phyloP scores from a whole-genome alignment of 2,888 invertebrate genomes.

The Leucophenga montana region DNA sequence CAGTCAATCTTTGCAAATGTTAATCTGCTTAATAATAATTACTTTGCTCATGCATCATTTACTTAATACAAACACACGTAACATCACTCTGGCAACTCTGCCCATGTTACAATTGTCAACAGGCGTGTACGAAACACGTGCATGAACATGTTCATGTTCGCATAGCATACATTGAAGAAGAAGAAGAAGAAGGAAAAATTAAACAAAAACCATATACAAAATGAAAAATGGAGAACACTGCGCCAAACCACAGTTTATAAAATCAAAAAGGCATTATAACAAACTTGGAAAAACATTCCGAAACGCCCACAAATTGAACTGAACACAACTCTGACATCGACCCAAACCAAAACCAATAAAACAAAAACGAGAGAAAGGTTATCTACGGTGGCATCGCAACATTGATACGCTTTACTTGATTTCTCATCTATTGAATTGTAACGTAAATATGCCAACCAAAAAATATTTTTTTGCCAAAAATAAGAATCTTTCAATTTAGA shows the following conservation, averaged over 20 bases:
- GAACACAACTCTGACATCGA: not conserved
- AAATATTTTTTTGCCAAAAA: too few species aligned
- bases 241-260: conserved; percentile 22
- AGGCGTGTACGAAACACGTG: conserved; percentile 17
- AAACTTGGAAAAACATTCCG: conserved; percentile 1
- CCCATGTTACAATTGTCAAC: conserved; percentile 22
- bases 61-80: not conserved
- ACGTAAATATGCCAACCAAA: too few species aligned
- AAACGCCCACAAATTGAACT: too few species aligned
- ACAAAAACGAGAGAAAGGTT: not conserved
- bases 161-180: not conserved
- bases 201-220: not conserved
- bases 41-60: conserved; percentile 10
- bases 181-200: not conserved
- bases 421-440: too few species aligned
- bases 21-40: conserved; percentile 16
- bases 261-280: conserved; percentile 23
- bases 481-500: too few species aligned
- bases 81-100: too few species aligned
- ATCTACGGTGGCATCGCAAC: not conserved
- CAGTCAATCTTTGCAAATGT: not conserved
- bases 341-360: not conserved
- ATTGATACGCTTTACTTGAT: too few species aligned
- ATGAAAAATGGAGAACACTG: not conserved
- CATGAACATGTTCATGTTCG: not conserved